A percentile compares a stretch with the other conserved stretches of the same genome.
phyloP scores from a whole-genome alignment of 2,888 invertebrate genomes.

The Cordilura impudica region DNA sequence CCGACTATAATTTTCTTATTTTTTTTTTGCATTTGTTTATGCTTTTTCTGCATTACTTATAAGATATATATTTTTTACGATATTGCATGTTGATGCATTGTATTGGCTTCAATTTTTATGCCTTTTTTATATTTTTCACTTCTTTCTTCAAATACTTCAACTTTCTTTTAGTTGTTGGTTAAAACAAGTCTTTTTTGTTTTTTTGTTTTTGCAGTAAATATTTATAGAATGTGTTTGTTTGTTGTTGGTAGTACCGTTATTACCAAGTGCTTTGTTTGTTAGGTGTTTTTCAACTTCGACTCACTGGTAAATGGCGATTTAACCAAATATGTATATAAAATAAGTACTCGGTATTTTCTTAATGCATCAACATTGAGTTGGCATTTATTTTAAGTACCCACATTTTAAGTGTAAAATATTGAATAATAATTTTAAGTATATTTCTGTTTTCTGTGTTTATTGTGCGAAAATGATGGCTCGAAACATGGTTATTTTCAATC shows the following conservation, averaged over 20 bases:
- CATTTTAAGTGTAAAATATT: too few species aligned
- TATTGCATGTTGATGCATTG: constrained; percentile 52
- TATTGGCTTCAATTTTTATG: constrained; percentile 56
- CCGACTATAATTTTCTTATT: neutral
- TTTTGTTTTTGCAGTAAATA: constrained; percentile 6
- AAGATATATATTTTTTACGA: constrained; percentile 19
- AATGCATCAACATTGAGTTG: neutral
- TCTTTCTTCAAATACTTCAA: constrained; percentile 22
- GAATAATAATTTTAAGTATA: too few species aligned
- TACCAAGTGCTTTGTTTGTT: constrained; percentile 38
- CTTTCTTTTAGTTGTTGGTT: constrained; percentile 32
- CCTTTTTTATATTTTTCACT: constrained; percentile 20
- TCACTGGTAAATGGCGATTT: constrained; percentile 39
- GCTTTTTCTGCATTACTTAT: neutral
- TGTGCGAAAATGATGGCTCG: too few species aligned
- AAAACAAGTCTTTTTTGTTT: neutral
- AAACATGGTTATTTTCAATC: too few species aligned
- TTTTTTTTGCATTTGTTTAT: too few species aligned
- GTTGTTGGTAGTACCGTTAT: constrained; percentile 44
- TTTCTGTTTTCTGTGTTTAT: too few species aligned
- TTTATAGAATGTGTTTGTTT: constrained; percentile 15
- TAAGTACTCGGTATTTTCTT: too few species aligned
- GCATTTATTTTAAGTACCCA: neutral
- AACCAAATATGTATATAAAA: constrained; percentile 8
- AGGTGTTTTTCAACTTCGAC: constrained; percentile 17